Evolutionary conservation across 2,113 vertebrate genomes (phyloP).

Genomic region (Saguinus imperator): DNA sequence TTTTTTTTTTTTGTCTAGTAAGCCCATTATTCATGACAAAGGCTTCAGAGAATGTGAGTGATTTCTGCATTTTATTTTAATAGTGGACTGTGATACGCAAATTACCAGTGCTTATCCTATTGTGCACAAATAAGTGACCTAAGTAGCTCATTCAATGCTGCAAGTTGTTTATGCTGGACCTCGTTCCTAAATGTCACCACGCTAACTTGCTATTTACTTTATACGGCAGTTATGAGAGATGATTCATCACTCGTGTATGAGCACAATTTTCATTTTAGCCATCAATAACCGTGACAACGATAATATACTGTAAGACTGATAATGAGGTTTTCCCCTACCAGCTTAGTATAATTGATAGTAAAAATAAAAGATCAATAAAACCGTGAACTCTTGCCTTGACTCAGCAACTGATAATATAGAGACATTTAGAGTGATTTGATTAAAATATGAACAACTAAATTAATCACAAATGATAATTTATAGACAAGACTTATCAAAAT

Average conservation of each 20-base stretch:
- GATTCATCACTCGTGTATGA: constrained; percentile 4
- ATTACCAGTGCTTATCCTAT: constrained; percentile 8
- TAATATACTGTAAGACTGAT: constrained; percentile 54
- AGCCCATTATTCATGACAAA: neutral
- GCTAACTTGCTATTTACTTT: constrained; percentile 37
- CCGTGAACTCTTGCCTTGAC: constrained; percentile 57
- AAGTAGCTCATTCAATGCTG: neutral
- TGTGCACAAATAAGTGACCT: neutral
- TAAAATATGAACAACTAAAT: constrained; percentile 50
- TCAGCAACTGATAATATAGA: constrained; percentile 50
- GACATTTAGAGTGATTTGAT: constrained; percentile 53
- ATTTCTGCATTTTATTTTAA: neutral
- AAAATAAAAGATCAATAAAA: constrained; percentile 73
- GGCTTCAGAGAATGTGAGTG: neutral
- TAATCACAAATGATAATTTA: constrained; percentile 50
- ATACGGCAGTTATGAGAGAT: constrained; percentile 52
- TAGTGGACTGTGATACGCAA: neutral
- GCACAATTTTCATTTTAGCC: constrained; percentile 60
- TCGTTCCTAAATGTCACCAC: constrained; percentile 53
- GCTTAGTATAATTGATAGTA: constrained; percentile 57
- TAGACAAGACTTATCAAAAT: neutral
- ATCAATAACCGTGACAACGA: constrained; percentile 54
- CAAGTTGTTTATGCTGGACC: neutral
- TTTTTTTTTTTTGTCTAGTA: neutral
- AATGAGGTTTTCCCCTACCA: constrained; percentile 37